Percentiles rank a stretch among this genome's conserved stretches.
Conservation (phyloP, 2,888 invertebrate species). For the Hyalella azteca region DNA sequence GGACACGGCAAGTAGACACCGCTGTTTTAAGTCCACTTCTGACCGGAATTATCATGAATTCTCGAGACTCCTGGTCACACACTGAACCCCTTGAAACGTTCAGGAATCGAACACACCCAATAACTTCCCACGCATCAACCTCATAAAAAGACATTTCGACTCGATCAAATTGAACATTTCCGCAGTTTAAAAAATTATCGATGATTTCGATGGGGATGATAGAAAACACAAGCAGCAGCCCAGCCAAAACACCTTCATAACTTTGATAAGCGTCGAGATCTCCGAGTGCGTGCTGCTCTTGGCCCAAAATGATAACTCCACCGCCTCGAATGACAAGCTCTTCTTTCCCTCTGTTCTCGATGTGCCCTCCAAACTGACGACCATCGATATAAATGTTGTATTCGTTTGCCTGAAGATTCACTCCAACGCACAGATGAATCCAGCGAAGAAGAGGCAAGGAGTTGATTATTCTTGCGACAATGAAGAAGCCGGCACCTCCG, state of each 20-base stretch:
- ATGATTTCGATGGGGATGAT: conserved; percentile 23
- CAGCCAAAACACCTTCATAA: conserved; percentile 41
- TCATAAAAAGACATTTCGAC: background rate
- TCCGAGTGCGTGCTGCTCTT: conserved; percentile 46
- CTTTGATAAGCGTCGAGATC: conserved; percentile 44
- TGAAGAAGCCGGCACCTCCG: conserved; percentile 27
- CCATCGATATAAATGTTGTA: conserved; percentile 28
- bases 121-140: conserved; percentile 40
- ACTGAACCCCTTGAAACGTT: conserved; percentile 12
- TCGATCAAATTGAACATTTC: background rate
- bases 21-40: conserved; percentile 34
- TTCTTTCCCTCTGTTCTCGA: background rate
- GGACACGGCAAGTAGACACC: conserved; percentile 38
- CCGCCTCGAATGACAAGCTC: conserved; percentile 42
- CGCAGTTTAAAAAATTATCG: conserved; percentile 39
- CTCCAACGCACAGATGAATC: conserved; percentile 46
- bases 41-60: conserved; percentile 44
- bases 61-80: background rate
- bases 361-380: background rate
- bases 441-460: conserved; percentile 39
- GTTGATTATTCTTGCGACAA: background rate
- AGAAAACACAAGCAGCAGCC: conserved; percentile 33
- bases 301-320: conserved; percentile 49
- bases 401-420: conserved; percentile 38
- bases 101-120: background rate